These are phyloP conservation scores for Myiotriccus ornatus DNA, from an alignment of 2,797 vertebrate species.

Conservation along the genomic window DNA sequence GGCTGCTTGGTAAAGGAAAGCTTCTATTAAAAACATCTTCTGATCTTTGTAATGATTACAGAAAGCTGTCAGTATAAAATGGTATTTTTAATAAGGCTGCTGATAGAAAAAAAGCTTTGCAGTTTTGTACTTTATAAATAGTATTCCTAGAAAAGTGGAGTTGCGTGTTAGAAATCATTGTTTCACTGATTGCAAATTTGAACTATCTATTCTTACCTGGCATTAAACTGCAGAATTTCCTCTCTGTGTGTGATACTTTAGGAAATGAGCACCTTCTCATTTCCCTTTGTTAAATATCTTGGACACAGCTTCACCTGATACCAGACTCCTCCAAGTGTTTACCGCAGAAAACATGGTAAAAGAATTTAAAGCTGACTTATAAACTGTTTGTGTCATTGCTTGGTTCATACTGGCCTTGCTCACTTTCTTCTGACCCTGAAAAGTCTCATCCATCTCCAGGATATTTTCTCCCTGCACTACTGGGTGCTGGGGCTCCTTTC, in stretches of 20 bases:
- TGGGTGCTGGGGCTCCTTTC: neutral
- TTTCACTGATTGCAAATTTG: neutral
- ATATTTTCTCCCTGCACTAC: neutral
- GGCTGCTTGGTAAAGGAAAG: neutral
- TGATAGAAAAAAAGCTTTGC: neutral
- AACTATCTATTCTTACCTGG: neutral
- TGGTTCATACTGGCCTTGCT: neutral
- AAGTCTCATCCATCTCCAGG: neutral
- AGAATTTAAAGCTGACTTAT: neutral
- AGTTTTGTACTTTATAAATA: neutral
- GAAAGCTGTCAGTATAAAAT: slow-evolving; percentile 2
- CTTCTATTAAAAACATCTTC: slow-evolving; percentile 23
- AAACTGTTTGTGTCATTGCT: neutral
- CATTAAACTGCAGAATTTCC: neutral
- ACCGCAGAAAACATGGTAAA: neutral
- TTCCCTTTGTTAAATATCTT: neutral
- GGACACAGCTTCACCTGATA: neutral
- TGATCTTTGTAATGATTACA: neutral
- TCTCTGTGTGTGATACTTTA: neutral
- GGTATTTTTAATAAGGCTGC: neutral
- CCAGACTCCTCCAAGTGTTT: neutral
- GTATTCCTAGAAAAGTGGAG: neutral
- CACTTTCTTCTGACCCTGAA: neutral
- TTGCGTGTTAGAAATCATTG: neutral
- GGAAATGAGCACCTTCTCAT: neutral